Evolutionary conservation across 2,113 vertebrate genomes (phyloP).

Genomic region (Cygnus atratus): DNA sequence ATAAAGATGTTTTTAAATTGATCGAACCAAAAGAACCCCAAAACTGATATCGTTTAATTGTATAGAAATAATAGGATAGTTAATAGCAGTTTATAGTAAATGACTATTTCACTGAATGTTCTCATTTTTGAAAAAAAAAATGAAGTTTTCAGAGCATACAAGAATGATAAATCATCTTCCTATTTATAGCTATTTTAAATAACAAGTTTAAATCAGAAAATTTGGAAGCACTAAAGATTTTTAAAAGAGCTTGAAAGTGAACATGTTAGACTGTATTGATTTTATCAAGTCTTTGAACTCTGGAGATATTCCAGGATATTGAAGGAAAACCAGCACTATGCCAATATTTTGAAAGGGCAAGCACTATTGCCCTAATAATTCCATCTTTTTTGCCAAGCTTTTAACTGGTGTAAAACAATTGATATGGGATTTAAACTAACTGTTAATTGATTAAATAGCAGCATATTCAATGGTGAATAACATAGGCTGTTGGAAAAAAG

Average conservation of each 20-base stretch:
- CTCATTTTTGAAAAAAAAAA: not conserved
- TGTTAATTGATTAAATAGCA: not conserved
- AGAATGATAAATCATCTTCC: not conserved
- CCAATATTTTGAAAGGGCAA: constrained; percentile 1
- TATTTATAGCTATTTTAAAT: not conserved
- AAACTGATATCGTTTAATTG: not conserved
- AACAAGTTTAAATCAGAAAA: not conserved
- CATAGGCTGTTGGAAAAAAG: not conserved
- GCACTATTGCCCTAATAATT: not conserved
- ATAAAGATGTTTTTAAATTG: not conserved
- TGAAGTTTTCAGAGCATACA: not conserved
- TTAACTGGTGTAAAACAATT: not conserved
- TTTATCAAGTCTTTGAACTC: not conserved
- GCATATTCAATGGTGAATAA: not conserved
- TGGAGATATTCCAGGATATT: not conserved
- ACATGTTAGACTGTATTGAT: not conserved
- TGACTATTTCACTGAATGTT: not conserved
- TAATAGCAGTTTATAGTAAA: not conserved
- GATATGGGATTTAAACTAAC: not conserved
- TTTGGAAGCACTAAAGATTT: not conserved
- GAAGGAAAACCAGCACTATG: not conserved
- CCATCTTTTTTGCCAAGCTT: not conserved
- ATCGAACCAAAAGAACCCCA: not conserved
- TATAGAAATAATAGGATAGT: not conserved
- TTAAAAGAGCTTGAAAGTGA: not conserved